Conservation (phyloP, 1,140 invertebrate species). For the Macrocentrus cingulum region DNA sequence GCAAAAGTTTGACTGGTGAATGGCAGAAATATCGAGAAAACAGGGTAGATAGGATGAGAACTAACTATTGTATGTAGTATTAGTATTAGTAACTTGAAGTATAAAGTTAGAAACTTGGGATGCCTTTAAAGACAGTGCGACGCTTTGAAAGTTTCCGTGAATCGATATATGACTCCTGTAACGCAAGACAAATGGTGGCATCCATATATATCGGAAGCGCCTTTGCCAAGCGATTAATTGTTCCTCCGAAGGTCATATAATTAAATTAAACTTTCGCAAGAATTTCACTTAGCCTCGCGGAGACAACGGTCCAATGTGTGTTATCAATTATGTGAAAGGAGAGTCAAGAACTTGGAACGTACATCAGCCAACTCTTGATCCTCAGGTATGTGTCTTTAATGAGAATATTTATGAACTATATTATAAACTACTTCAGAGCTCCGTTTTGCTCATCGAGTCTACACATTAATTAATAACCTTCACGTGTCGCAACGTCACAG, state of each 20-base stretch:
- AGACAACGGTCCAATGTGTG: constrained; percentile 38
- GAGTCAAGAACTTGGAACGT: background rate
- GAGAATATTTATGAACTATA: no score
- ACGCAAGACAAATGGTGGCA: constrained; percentile 27
- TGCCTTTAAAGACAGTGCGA: background rate
- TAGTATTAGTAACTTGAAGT: background rate
- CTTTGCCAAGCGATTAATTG: constrained; percentile 39
- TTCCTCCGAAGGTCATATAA: constrained; percentile 35
- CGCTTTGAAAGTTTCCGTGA: constrained; percentile 12
- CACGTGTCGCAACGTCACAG: no score
- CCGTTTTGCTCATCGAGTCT: no score
- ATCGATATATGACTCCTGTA: constrained; percentile 26
- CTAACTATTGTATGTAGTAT: no score
- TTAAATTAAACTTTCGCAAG: constrained; percentile 47
- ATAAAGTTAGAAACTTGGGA: constrained; percentile 2
- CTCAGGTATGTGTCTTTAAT: no score
- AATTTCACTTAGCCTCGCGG: constrained; percentile 41
- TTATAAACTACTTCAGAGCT: no score
- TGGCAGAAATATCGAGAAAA: no score
- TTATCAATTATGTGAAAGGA: constrained; percentile 37
- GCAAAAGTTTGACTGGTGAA: no score
- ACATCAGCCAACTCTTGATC: background rate
- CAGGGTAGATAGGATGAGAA: no score
- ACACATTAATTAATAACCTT: no score
- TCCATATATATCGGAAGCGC: constrained; percentile 4